A percentile compares a stretch with the other conserved stretches of the same genome.
Evolutionary conservation across 2,113 vertebrate genomes (phyloP).

Genomic region (Egretta garzetta): DNA sequence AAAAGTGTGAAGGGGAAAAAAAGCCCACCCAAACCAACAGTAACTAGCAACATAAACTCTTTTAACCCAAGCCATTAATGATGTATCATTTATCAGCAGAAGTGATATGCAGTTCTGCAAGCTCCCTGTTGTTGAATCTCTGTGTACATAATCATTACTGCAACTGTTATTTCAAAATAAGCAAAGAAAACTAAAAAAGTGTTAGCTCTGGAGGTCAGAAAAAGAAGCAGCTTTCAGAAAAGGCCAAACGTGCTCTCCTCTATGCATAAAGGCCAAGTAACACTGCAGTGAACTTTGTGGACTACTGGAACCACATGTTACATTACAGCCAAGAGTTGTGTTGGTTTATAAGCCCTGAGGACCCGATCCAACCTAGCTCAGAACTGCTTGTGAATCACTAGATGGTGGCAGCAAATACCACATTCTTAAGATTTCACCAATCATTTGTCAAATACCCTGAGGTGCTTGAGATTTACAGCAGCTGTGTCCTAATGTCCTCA

Average conservation of each 20-base stretch:
- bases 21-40: background rate
- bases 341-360: background rate
- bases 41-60: background rate
- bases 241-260: background rate
- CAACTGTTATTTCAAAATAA: background rate
- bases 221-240: background rate
- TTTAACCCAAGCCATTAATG: background rate
- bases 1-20: accelerated
- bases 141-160: background rate
- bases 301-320: background rate
- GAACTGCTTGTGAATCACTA: background rate
- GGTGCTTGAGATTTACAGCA: background rate
- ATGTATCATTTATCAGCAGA: background rate
- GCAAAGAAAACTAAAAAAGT: background rate
- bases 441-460: background rate
- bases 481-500: background rate
- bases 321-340: background rate
- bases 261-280: background rate
- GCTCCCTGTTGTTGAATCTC: background rate
- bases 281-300: background rate
- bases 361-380: background rate
- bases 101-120: background rate
- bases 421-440: background rate
- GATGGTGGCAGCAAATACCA: background rate
- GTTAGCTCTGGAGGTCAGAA: background rate